Base-by-base conservation (phyloP, 2,797 vertebrate species). In the Meriones psammophilus region DNA sequence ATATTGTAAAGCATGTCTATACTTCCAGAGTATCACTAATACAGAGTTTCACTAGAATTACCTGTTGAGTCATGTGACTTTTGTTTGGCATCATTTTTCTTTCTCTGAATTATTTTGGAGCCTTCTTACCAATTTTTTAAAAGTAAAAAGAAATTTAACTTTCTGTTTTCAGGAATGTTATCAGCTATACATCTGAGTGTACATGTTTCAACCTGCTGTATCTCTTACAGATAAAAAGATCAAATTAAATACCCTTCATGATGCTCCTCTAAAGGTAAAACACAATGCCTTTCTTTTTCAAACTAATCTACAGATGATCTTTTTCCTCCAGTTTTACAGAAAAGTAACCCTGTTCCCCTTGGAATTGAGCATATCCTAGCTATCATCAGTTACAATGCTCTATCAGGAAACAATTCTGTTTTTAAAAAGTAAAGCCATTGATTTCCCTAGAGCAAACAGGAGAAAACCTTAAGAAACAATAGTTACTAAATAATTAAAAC, bases 11-110 rank as follows among this genome's bases (percentile, higher is more conserved):
- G 89, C 83, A 86, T 95, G 91, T 97, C 76, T 88, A 95, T 92
- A 93, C 94, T 97, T 97, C 74, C 33, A 95, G 92, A 92, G 80
- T 95, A 96, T 92, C 80, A 96, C 94, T 97, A 97, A 97, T 97
- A 88, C 76, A 94, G 95, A 87, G 78, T 96, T 97, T 97, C 87
- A 91, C 60, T 71, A 93, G 96, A 93, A 96, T 97, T 97, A 97
- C 93, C 74, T 76, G 83, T 54, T 71, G 79, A 89, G 18, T 94
- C 90, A 93, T 69, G 78, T 94, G 92, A 95, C 80, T 96, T 97
- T 39, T 81, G 39, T 89, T 97, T 60, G 81, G 80, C 80, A 94
- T 96, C 62, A 94, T 88, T 96, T 96, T 91, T 91, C 86, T 71
- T 91, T 12, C 58, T 64, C 62, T 88, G 91, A 95, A 95, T 97